A percentile compares a stretch with the other conserved stretches of the same genome.
These are phyloP conservation scores for Polypedilum vanderplanki DNA, from an alignment of 1,140 invertebrate genomes.

Conservation along the genomic window DNA sequence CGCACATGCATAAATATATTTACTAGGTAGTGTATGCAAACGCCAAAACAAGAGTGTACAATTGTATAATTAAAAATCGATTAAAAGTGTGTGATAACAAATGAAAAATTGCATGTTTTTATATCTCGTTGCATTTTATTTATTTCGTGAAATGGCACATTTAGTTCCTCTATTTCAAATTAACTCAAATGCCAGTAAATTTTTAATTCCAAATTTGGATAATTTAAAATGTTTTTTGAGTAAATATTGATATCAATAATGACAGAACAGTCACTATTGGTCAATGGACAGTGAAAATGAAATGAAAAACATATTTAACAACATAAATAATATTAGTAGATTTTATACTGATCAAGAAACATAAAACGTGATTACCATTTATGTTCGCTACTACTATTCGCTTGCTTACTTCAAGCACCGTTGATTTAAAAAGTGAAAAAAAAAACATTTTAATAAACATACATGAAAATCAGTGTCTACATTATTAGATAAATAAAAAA, in stretches of 20 bases:
- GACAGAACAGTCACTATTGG: too few species aligned
- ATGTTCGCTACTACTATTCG: background rate
- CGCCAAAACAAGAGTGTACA: background rate
- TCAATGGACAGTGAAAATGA: too few species aligned
- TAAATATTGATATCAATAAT: too few species aligned
- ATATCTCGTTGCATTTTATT: background rate
- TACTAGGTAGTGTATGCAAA: background rate
- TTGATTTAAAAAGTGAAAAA: conserved; percentile 24
- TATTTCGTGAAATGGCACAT: background rate
- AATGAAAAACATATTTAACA: too few species aligned
- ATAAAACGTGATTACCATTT: conserved; percentile 29
- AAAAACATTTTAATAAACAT: background rate
- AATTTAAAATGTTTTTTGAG: too few species aligned
- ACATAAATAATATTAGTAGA: background rate
- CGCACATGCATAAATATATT: background rate
- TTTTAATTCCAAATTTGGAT: too few species aligned
- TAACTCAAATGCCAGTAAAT: background rate
- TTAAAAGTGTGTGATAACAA: conserved; percentile 25
- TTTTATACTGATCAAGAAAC: conserved; percentile 22
- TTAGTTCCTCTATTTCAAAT: background rate
- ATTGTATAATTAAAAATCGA: conserved; percentile 29
- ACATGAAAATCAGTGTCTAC: too few species aligned
- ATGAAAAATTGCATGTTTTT: conserved; percentile 1
- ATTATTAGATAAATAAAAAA: too few species aligned
- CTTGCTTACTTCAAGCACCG: background rate